phyloP scores from a whole-genome alignment of 2,113 vertebrate genomes.

The Sisor rabdophorus region DNA sequence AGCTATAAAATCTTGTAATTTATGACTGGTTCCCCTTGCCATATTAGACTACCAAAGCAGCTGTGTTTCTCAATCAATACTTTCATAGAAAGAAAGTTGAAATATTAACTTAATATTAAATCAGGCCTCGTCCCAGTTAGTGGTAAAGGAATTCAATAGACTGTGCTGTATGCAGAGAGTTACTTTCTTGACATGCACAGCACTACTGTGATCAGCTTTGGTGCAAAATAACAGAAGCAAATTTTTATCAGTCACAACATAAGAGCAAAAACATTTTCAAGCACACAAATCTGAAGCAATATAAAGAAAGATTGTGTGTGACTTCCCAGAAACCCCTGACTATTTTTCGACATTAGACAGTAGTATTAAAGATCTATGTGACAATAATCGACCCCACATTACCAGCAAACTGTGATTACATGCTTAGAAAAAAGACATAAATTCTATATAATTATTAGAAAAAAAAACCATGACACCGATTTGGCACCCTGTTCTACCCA shows the following conservation, averaged over 20 bases:
- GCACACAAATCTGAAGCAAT: not conserved
- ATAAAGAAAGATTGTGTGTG: not conserved
- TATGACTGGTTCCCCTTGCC: not conserved
- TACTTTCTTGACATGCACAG: constrained; percentile 7
- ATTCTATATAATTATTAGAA: constrained; percentile 22
- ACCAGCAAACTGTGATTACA: not conserved
- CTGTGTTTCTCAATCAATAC: constrained; percentile 42
- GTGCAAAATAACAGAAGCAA: constrained; percentile 4
- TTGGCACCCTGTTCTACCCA: constrained; percentile 4
- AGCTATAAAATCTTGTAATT: constrained; percentile 29
- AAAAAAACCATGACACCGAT: constrained; percentile 1
- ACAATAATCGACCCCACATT: constrained; percentile 7
- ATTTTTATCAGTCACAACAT: not conserved
- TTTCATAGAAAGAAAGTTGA: constrained; percentile 35
- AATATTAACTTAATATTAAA: constrained; percentile 37
- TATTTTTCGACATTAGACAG: not conserved
- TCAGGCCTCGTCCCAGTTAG: constrained; percentile 5
- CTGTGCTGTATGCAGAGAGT: constrained; percentile 28
- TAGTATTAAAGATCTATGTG: not conserved
- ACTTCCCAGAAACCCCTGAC: not conserved
- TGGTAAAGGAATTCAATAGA: constrained; percentile 45
- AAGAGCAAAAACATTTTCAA: not conserved
- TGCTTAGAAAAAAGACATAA: not conserved
- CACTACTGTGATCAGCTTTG: constrained; percentile 22
- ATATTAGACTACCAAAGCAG: constrained; percentile 36